Evolutionary conservation across 2,888 invertebrate genomes (phyloP).

Genomic region (Mechanitis messenoides): DNA sequence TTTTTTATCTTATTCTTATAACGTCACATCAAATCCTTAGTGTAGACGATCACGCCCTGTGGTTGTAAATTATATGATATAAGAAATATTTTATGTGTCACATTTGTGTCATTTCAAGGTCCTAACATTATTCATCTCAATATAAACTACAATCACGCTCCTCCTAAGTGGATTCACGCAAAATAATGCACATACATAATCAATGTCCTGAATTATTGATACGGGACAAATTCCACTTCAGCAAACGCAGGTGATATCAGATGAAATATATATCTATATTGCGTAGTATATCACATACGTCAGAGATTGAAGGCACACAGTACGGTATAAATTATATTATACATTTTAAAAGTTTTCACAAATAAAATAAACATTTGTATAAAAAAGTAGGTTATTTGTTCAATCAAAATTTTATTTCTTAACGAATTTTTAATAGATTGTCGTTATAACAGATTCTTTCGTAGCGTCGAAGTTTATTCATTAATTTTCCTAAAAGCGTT

Average conservation of each 20-base stretch:
- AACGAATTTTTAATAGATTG: neutral
- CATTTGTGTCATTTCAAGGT: conserved; percentile 2
- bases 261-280: conserved; percentile 6
- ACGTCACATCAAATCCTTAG: no score
- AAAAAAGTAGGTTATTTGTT: no score
- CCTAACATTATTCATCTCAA: conserved; percentile 15
- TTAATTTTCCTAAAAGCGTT: conserved; percentile 1
- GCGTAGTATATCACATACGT: no score
- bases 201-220: conserved; percentile 28
- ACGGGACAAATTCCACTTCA: conserved; percentile 20
- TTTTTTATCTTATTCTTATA: no score
- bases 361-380: no score
- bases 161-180: conserved; percentile 17
- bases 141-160: conserved; percentile 18
- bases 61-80: no score
- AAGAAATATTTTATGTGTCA: no score
- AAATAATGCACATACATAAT: conserved; percentile 31
- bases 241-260: conserved; percentile 18
- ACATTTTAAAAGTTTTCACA: no score
- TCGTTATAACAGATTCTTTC: neutral
- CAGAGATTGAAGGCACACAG: no score
- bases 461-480: neutral
- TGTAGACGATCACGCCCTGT: no score
- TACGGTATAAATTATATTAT: no score
- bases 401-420: neutral